Evolutionary conservation across 2,113 vertebrate genomes (phyloP).

Genomic region (Zeus faber): DNA sequence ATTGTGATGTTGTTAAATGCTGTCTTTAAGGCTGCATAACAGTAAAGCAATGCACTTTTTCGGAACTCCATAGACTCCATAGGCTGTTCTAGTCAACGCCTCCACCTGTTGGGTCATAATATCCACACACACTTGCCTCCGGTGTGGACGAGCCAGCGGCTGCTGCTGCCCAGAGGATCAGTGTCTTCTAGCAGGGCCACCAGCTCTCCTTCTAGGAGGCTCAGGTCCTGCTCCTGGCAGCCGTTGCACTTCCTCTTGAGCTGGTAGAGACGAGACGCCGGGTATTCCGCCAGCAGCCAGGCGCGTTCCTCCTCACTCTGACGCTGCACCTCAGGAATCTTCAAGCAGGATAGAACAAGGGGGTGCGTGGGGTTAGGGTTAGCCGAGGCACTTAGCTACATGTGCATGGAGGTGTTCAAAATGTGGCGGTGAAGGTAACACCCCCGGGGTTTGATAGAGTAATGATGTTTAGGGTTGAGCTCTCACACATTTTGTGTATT

Average conservation of each 20-base stretch:
- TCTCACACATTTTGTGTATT: no score
- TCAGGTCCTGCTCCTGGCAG: constrained; percentile 87
- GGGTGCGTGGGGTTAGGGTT: constrained; percentile 4
- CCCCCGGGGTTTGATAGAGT: constrained; percentile 3
- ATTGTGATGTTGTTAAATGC: no score
- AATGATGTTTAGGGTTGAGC: no score
- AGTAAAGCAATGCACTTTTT: no score
- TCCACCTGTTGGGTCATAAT: no score
- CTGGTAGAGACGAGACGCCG: constrained; percentile 76
- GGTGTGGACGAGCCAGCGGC: constrained; percentile 93
- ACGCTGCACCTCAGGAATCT: constrained; percentile 76
- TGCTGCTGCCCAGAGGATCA: constrained; percentile 86
- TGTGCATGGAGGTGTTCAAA: neutral
- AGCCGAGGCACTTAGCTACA: neutral
- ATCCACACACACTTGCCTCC: constrained; percentile 79
- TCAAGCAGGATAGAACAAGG: constrained; percentile 21
- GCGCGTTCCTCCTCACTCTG: constrained; percentile 84
- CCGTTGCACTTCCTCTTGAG: constrained; percentile 96
- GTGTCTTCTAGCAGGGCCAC: constrained; percentile 87
- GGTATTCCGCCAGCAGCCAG: constrained; percentile 77
- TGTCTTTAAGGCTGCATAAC: no score
- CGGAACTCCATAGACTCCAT: no score
- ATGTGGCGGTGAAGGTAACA: constrained; percentile 15
- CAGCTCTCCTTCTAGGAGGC: constrained; percentile 90
- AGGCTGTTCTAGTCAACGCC: no score